Base-by-base conservation (phyloP, 1,140 invertebrate genomes). In the Camponotus pennsylvanicus region DNA sequence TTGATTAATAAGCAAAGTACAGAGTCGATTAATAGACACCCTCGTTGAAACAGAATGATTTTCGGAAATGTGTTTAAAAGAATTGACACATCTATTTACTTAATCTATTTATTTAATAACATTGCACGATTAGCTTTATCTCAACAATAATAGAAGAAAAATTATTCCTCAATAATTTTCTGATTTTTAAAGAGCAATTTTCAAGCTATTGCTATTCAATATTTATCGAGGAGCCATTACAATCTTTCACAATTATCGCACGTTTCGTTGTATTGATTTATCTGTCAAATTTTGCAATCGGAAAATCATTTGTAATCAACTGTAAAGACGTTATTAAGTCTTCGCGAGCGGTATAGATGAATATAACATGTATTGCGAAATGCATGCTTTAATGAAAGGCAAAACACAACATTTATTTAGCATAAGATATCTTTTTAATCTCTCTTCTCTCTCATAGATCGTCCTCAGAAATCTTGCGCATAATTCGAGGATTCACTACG, bases 401-500 rank as follows among this genome's bases (percentile, higher is more conserved):
- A 27, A 49, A 6, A 32, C 55, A 57, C 37, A 21, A 27, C 21
- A 21, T 2, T 15, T 75, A 27, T 57, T 37, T 42, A 21, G 37
- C 3, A 37, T n/a, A 55, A 27, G 0, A 42, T 34, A n/a, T 55
- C 18, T 32, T 27, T 32, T 21, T 9, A 0, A 55, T 34, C 15
- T 52, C 45, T 49, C 13, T 15, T 7, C 15, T 18, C 15, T 70
- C 18, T 37, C 66, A 21, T 40, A 67, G 42, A 45, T 1, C 42
- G 21, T n/a, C 8, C 15, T 55, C 27, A 34, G 18, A 13, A 69
- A 52, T 67, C 5, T 71, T 69, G 9, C 4, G 40, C 27, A 42
- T 71, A 71, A 59, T 79, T 79, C n/a, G 32, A 27, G 52, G 11
- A 67, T 13, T 49, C 2, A 11, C 63, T 4, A 45, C 21, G 61